Evolutionary conservation across 2,113 vertebrate genomes (phyloP).

Genomic region (Oryzias celebensis): DNA sequence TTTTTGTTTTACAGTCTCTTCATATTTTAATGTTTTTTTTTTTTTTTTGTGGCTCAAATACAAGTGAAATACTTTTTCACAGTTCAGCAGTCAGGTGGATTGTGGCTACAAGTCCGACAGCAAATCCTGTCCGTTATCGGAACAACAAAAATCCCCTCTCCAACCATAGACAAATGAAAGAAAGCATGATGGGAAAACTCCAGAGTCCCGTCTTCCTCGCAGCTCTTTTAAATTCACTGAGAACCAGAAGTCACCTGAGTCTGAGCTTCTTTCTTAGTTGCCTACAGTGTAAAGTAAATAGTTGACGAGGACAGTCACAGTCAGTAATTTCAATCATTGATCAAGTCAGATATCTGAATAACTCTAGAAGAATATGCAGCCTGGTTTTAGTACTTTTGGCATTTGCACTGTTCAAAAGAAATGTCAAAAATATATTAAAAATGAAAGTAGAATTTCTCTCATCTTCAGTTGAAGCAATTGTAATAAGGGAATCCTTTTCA

Average conservation of each 20-base stretch:
- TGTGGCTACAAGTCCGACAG: slow-evolving; percentile 40
- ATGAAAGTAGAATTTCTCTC: no score
- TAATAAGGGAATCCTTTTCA: no score
- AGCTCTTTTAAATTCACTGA: slow-evolving; percentile 41
- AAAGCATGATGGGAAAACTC: slow-evolving; percentile 56
- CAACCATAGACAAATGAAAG: slow-evolving; percentile 63
- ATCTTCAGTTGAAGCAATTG: no score
- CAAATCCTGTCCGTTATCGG: slow-evolving; percentile 59
- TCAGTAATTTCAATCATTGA: neutral
- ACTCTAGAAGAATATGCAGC: neutral
- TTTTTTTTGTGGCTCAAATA: slow-evolving; percentile 46
- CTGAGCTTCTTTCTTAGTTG: slow-evolving; percentile 1
- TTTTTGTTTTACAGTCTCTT: slow-evolving; percentile 49
- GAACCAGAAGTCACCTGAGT: slow-evolving; percentile 24
- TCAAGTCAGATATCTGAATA: neutral
- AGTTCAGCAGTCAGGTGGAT: slow-evolving; percentile 47
- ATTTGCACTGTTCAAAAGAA: neutral
- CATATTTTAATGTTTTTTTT: slow-evolving; percentile 47
- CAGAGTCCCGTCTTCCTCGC: slow-evolving; percentile 16
- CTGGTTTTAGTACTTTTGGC: neutral
- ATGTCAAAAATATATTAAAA: neutral
- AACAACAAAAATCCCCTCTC: slow-evolving; percentile 62
- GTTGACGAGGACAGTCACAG: neutral
- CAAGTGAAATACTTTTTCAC: slow-evolving; percentile 56
- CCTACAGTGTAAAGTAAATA: slow-evolving; percentile 1